A percentile compares a stretch with the other conserved stretches of the same genome.
Conservation (phyloP, 2,113 vertebrate genomes). For the Psilopogon haemacephalus region DNA sequence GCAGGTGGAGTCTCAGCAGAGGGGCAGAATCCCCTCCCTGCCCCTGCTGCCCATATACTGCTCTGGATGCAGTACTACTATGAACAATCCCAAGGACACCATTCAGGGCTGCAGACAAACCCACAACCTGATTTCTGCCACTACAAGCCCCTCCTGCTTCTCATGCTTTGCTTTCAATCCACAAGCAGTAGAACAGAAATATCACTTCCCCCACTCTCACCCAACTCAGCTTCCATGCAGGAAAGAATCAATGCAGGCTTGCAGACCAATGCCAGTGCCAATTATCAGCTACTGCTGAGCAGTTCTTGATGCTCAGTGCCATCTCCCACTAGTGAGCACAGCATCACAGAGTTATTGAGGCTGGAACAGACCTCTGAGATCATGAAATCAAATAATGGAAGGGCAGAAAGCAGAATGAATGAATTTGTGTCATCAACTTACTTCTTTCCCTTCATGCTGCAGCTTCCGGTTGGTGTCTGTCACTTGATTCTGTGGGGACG, state of each 20-base stretch:
- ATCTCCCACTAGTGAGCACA: background rate
- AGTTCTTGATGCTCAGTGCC: fast-evolving
- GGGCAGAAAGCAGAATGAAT: background rate
- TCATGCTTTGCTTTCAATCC: background rate
- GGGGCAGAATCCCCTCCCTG: background rate
- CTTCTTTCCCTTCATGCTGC: constrained; percentile 89
- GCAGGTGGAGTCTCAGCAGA: background rate
- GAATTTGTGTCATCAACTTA: constrained; percentile 75
- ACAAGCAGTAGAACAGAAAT: background rate
- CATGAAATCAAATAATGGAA: background rate
- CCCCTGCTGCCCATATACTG: fast-evolving
- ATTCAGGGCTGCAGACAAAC: background rate
- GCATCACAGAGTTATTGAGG: background rate
- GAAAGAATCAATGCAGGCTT: background rate
- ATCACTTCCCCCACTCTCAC: background rate
- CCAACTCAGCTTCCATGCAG: background rate
- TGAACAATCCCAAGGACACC: background rate
- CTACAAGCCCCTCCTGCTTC: background rate
- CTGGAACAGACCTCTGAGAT: too few species aligned
- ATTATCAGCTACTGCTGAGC: background rate
- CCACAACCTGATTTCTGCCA: background rate
- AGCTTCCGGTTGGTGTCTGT: constrained; percentile 90
- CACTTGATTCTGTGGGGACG: constrained; percentile 86
- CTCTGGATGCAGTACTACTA: background rate
- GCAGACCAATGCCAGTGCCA: background rate